A percentile compares a stretch with the other conserved stretches of the same genome.
Conservation (phyloP, 2,888 invertebrate genomes). For the Arge pagana region DNA sequence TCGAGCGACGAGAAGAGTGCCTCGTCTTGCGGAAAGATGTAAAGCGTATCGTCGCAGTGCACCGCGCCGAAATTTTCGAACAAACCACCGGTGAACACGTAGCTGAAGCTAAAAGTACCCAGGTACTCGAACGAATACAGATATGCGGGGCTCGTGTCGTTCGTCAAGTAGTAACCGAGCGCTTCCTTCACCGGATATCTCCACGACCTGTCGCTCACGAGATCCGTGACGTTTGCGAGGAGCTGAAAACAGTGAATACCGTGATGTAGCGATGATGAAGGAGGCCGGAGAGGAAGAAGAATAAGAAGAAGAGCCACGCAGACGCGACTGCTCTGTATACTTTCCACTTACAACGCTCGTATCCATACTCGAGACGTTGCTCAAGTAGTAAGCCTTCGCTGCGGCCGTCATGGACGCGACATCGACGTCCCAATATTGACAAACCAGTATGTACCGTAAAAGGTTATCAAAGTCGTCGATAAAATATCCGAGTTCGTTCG, state of each 20-base stretch:
- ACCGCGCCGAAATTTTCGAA: background rate
- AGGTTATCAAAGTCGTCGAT: background rate
- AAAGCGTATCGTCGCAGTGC: conserved; percentile 1
- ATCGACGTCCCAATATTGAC: background rate
- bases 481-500: background rate
- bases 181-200: background rate
- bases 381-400: conserved; percentile 6
- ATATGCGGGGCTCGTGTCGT: conserved; percentile 1
- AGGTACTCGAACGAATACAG: conserved; percentile 5
- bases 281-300: too few relatives aligned
- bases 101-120: conserved; percentile 7
- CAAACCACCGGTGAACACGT: conserved; percentile 3
- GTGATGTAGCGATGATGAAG: background rate
- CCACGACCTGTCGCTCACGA: background rate
- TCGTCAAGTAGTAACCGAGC: background rate
- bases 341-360: too few relatives aligned
- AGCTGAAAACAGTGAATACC: background rate
- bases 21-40: background rate
- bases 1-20: background rate
- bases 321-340: too few relatives aligned
- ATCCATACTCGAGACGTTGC: background rate
- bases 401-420: background rate
- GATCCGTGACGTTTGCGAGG: background rate
- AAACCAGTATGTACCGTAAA: background rate
- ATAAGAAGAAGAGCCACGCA: too few relatives aligned